Conservation (phyloP, 2,797 vertebrate genomes). For the Danio tinwini region DNA sequence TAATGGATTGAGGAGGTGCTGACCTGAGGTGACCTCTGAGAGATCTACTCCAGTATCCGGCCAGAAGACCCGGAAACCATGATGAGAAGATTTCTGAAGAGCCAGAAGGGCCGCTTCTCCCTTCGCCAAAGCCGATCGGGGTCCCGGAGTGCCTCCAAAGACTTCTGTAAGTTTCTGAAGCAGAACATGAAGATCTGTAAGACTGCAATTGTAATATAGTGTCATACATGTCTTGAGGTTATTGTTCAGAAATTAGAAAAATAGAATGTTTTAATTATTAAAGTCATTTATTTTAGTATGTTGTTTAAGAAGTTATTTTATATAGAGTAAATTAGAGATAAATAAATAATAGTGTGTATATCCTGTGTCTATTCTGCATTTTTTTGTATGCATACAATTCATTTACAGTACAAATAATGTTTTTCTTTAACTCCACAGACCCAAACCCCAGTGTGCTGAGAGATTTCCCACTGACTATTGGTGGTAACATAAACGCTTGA, state of each 20-base stretch:
- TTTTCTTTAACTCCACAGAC: constrained; percentile 45
- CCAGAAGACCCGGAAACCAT: constrained; percentile 75
- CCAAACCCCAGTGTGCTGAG: constrained; percentile 57
- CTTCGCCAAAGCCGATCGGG: constrained; percentile 77
- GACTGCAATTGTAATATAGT: background rate
- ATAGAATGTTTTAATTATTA: background rate
- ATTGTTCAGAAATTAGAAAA: background rate
- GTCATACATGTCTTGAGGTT: background rate
- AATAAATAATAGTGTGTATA: background rate
- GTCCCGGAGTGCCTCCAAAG: constrained; percentile 77
- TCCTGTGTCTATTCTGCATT: no score
- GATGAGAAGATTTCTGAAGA: constrained; percentile 77
- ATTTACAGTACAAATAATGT: constrained; percentile 2
- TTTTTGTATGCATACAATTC: no score
- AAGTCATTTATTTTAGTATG: background rate
- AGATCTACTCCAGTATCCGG: constrained; percentile 27
- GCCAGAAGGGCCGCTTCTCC: constrained; percentile 74
- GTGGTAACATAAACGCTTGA: constrained; percentile 29
- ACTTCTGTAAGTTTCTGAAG: constrained; percentile 84
- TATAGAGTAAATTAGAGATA: no score
- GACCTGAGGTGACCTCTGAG: constrained; percentile 29
- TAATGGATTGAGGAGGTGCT: constrained; percentile 1
- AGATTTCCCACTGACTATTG: constrained; percentile 59
- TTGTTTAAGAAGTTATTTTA: background rate
- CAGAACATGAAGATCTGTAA: background rate